Evolutionary conservation across 1,140 invertebrate species (phyloP).

Genomic region (Nilaparvata lugens): DNA sequence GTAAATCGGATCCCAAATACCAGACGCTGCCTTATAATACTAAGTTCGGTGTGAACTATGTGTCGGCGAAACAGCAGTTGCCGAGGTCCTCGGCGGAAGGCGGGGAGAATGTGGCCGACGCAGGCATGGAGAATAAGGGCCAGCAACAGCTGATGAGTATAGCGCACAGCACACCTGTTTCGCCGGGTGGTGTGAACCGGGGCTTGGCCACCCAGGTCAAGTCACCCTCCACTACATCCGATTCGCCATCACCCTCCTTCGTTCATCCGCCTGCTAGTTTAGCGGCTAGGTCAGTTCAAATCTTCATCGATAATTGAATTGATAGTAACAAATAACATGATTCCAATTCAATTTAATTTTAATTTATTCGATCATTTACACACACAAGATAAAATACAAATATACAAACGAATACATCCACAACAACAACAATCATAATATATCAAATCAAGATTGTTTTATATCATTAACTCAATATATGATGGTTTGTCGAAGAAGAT

Average conservation of each 20-base stretch:
- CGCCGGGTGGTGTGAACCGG: constrained; percentile 48
- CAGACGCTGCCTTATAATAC: constrained; percentile 81
- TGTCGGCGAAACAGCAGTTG: neutral
- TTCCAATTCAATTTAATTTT: no score
- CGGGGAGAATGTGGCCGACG: constrained; percentile 16
- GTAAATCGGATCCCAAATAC: constrained; percentile 86
- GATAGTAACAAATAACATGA: no score
- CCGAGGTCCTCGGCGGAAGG: constrained; percentile 20
- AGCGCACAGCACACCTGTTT: constrained; percentile 7
- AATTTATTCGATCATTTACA: no score
- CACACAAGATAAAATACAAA: no score
- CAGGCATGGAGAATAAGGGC: constrained; percentile 11
- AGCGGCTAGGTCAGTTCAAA: constrained; percentile 17
- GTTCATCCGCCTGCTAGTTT: constrained; percentile 16
- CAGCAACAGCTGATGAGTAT: constrained; percentile 16
- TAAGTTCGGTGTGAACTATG: constrained; percentile 24
- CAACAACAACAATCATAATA: no score
- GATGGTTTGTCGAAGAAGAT: no score
- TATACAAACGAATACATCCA: no score
- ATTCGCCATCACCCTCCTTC: constrained; percentile 20
- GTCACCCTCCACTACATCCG: constrained; percentile 15
- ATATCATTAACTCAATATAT: no score
- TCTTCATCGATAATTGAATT: no score
- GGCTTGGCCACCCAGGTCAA: constrained; percentile 41
- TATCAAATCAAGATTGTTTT: no score